Percentiles rank a stretch among this genome's conserved stretches.
Conservation (phyloP, 2,113 vertebrate species). For the Anoplopoma fimbria region DNA sequence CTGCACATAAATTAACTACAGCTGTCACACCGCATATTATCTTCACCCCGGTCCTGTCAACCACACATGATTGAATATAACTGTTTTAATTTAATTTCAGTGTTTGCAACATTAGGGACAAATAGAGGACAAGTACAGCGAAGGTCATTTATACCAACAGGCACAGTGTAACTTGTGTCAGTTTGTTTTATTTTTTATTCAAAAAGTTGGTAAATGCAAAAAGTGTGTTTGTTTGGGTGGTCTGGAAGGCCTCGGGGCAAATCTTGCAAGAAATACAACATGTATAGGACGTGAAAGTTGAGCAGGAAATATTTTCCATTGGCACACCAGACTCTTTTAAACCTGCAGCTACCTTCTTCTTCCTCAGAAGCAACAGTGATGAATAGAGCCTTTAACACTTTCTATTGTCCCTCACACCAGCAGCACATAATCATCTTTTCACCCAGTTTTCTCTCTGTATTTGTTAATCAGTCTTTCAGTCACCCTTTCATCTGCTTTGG, state of each 20-base stretch:
- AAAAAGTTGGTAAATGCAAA: background rate
- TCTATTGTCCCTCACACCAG: slow-evolving; percentile 33
- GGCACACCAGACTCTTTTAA: slow-evolving; percentile 4
- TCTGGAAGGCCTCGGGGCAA: background rate
- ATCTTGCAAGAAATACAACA: slow-evolving; percentile 13
- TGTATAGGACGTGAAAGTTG: slow-evolving; percentile 1
- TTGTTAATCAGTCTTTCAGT: slow-evolving; percentile 54
- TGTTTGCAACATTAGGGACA: background rate
- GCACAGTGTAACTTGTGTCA: background rate
- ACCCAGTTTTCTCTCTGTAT: slow-evolving; percentile 19
- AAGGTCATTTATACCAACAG: slow-evolving; percentile 15
- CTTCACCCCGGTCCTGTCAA: slow-evolving; percentile 3
- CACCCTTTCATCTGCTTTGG: slow-evolving; percentile 41
- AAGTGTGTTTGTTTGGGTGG: slow-evolving; percentile 13
- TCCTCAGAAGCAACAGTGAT: slow-evolving; percentile 42
- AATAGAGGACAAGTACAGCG: background rate
- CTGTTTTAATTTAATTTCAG: background rate
- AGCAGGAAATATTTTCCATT: slow-evolving; percentile 20
- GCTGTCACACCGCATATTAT: background rate
- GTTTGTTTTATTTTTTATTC: background rate
- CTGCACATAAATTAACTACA: background rate
- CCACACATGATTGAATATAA: background rate
- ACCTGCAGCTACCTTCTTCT: slow-evolving; percentile 12
- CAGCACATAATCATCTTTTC: slow-evolving; percentile 39
- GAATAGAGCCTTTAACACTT: slow-evolving; percentile 40